A percentile compares a stretch with the other conserved stretches of the same genome.
These are phyloP conservation scores for Cotesia chilonis DNA, from an alignment of 1,140 invertebrate species.

Conservation along the genomic window DNA sequence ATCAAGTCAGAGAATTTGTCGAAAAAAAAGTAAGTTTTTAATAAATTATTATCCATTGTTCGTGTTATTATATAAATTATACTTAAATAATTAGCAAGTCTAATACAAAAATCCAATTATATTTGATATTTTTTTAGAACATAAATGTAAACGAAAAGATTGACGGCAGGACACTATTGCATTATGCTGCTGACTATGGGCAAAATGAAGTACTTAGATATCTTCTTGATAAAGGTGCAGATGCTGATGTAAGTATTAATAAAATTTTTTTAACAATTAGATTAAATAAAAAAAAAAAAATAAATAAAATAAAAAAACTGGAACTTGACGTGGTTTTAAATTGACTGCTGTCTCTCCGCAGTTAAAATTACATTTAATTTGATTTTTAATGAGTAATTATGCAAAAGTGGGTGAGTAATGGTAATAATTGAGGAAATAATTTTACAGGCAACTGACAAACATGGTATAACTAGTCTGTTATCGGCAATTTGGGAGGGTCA, in stretches of 20 bases:
- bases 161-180: slow-evolving; percentile 84
- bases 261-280: slow-evolving; percentile 12
- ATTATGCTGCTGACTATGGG: slow-evolving; percentile 96
- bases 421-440: slow-evolving; percentile 13
- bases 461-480: slow-evolving; percentile 90
- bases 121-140: slow-evolving; percentile 67
- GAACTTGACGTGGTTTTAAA: too few species aligned
- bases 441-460: slow-evolving; percentile 85
- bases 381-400: background rate
- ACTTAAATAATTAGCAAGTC: slow-evolving; percentile 9
- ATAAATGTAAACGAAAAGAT: slow-evolving; percentile 87
- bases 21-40: slow-evolving; percentile 77
- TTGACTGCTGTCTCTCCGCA: too few species aligned
- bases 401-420: background rate
- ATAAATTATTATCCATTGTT: slow-evolving; percentile 6
- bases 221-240: slow-evolving; percentile 86
- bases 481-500: slow-evolving; percentile 97
- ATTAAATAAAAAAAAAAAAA: background rate
- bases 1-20: slow-evolving; percentile 87
- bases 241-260: slow-evolving; percentile 84
- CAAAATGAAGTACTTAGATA: slow-evolving; percentile 90
- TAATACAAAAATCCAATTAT: background rate
- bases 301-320: background rate
- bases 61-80: slow-evolving; percentile 13
- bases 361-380: slow-evolving; percentile 34